Base-by-base conservation (phyloP, 2,888 invertebrate species). In the Eilema griseolum region DNA sequence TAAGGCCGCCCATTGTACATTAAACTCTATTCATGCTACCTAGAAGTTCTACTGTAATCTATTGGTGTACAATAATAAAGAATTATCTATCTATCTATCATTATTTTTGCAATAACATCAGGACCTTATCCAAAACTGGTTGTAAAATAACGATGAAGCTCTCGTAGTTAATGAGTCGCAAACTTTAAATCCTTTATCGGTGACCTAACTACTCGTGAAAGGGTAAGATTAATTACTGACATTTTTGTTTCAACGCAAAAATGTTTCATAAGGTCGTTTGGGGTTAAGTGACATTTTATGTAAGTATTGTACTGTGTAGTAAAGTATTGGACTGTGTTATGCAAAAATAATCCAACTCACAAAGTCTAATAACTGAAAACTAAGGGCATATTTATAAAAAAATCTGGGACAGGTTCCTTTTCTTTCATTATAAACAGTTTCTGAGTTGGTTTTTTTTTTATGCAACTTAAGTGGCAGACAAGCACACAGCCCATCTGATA, bases 171-270 rank as follows among this genome's bases (percentile, higher is more conserved):
- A 93, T 93, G 93, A 93, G 89, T 85, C 92, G 78, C 80, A 84
- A 89, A 90, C 80, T 86, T 87, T 79, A 83, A 89, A 87, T 88
- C 87, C 87, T 89, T 87, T 87, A 82, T 84, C 83, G 80, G 77
- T 82, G 67, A 78, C 85, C 86, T 89, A 95, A 94, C 93, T 88
- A 88, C 90, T 93, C 94, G 93, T 94, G 94, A 95, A 95, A 94
- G 94, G 94, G 92, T 92, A 92, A 92, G 94, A 94, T 94, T 94
- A 92, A 95, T 95, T 89, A 86, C 91, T 86, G 87, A 70, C 89
- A 90, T 92, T 94, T 93, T 90, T 89, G 89, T 86, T 86, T 74
- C 61, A 67, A 64, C 64, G 63, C 59, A 71, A 73, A 82, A 77
- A 77, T 82, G 26, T 70, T 28, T 75, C 63, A 69, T 74, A 76